phyloP scores from a whole-genome alignment of 2,888 invertebrate species.

The Volucella inanis region DNA sequence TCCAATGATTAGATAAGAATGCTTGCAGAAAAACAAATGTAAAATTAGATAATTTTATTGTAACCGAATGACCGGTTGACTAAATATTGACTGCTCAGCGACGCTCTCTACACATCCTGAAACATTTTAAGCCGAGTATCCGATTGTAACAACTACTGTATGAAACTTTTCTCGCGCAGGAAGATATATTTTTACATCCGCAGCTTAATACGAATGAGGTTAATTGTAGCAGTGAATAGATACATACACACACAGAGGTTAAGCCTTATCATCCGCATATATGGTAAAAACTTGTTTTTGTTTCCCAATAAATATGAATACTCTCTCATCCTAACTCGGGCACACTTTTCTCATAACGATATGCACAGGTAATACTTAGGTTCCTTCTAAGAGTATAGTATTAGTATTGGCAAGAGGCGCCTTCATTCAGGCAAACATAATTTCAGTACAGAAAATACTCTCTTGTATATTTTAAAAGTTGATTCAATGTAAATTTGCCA shows the following conservation, averaged over 20 bases:
- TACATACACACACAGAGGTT: neutral
- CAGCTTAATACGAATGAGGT: conserved; percentile 35
- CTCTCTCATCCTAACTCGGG: neutral
- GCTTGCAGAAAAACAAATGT: no score
- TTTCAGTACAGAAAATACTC: conserved; percentile 57
- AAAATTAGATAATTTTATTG: no score
- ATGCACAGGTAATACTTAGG: conserved; percentile 17
- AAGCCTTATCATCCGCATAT: neutral
- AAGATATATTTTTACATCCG: no score
- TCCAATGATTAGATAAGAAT: no score
- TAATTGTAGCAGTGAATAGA: conserved; percentile 21
- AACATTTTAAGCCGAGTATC: no score
- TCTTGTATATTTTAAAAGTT: conserved; percentile 68
- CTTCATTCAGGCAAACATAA: conserved; percentile 42
- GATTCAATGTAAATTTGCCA: conserved; percentile 69
- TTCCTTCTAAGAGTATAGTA: no score
- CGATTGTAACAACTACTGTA: no score
- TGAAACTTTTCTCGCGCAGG: no score
- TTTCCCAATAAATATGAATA: neutral
- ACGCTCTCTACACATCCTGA: no score
- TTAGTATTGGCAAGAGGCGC: neutral
- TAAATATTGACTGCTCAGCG: no score
- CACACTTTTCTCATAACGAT: conserved; percentile 13
- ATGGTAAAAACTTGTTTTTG: neutral
- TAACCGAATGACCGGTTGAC: no score